Evolutionary conservation across 2,113 vertebrate species (phyloP).

Genomic region (Oophaga pumilio): DNA sequence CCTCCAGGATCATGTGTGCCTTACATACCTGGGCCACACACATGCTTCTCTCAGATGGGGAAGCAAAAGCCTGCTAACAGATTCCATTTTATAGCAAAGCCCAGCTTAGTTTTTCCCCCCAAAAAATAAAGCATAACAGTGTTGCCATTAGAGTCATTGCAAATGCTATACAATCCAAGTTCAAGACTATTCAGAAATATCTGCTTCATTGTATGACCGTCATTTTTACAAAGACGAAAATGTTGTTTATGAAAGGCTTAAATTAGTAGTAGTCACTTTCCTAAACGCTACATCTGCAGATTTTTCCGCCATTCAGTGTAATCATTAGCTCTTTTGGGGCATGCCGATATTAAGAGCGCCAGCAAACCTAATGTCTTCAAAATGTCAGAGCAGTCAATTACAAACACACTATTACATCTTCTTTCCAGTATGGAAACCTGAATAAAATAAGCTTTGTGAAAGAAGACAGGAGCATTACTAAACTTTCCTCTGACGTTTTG

Average conservation of each 20-base stretch:
- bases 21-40: too few relatives aligned
- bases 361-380: conserved; percentile 11
- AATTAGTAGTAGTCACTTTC: not conserved
- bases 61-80: too few relatives aligned
- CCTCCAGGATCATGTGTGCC: too few relatives aligned
- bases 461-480: conserved; percentile 29
- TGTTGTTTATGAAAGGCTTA: conserved; percentile 2
- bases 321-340: conserved; percentile 23
- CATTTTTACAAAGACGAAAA: not conserved
- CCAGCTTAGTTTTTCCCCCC: too few relatives aligned
- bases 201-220: not conserved
- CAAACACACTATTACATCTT: conserved; percentile 3
- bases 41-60: too few relatives aligned
- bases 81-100: too few relatives aligned
- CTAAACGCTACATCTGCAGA: not conserved
- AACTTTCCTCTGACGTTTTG: conserved; percentile 4
- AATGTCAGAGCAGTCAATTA: conserved; percentile 21
- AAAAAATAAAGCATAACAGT: not conserved
- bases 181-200: not conserved
- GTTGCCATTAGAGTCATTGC: not conserved
- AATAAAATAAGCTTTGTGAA: conserved; percentile 34
- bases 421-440: conserved; percentile 21
- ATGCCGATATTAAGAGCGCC: conserved; percentile 8
- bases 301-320: not conserved
- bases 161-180: not conserved